A percentile compares a stretch with the other conserved stretches of the same genome.
phyloP scores from a whole-genome alignment of 2,888 invertebrate genomes.

The Ormyrus pomaceus region DNA sequence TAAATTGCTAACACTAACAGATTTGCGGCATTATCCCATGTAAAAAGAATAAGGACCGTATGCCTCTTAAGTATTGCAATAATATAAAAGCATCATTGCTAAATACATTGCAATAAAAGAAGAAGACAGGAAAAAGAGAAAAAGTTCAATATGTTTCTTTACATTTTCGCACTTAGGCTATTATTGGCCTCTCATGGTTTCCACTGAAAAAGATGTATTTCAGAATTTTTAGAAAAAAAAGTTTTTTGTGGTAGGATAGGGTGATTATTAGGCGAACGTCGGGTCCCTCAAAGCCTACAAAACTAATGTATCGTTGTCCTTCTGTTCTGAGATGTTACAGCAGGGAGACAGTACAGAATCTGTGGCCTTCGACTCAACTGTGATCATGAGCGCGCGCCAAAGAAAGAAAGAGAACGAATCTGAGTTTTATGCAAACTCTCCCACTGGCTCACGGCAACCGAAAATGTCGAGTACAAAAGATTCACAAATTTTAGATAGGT shows the following conservation, averaged over 20 bases:
- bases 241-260: conserved; percentile 42
- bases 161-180: conserved; percentile 47
- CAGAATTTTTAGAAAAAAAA: conserved; percentile 27
- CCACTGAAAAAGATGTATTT: conserved; percentile 46
- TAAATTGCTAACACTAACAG: conserved; percentile 69
- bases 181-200: conserved; percentile 38
- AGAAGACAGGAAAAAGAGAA: conserved; percentile 55
- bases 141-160: conserved; percentile 50
- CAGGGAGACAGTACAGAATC: conserved; percentile 75
- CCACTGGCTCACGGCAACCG: conserved; percentile 69
- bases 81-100: conserved; percentile 57
- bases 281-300: conserved; percentile 56
- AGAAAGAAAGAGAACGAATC: conserved; percentile 75
- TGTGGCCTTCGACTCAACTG: conserved; percentile 76
- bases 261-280: conserved; percentile 46
- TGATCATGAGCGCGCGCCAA: conserved; percentile 75
- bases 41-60: conserved; percentile 39
- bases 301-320: conserved; percentile 77
- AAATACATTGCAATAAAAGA: conserved; percentile 56
- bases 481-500: conserved; percentile 73
- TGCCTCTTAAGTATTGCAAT: conserved; percentile 46
- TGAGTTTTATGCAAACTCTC: conserved; percentile 73
- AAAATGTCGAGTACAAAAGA: conserved; percentile 69
- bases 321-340: conserved; percentile 78
- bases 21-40: conserved; percentile 58